Conservation (phyloP, 2,113 vertebrate species). For the Gallinago undulata region DNA sequence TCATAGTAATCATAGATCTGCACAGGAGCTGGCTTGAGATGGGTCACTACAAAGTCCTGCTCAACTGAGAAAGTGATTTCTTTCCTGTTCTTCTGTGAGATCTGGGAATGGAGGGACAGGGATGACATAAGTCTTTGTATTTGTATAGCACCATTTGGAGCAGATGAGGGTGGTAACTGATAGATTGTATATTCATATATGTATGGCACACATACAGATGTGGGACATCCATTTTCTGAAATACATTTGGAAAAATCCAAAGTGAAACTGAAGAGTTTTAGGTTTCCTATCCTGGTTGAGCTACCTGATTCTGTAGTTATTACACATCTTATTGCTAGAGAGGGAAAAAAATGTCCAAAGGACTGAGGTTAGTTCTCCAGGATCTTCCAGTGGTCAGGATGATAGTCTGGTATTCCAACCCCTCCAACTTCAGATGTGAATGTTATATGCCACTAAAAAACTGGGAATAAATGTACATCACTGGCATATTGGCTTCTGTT, state of each 20-base stretch:
- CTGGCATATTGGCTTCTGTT: neutral
- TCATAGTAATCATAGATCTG: constrained; percentile 85
- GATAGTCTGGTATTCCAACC: neutral
- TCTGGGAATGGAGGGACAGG: neutral
- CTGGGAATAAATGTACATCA: neutral
- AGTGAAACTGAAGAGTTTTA: neutral
- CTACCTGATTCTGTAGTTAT: neutral
- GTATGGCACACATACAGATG: neutral
- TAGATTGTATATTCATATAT: neutral
- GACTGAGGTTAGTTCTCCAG: neutral
- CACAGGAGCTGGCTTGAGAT: constrained; percentile 77
- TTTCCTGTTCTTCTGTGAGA: neutral
- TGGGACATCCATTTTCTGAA: neutral
- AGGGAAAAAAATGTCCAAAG: neutral
- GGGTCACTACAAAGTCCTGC: constrained; percentile 70
- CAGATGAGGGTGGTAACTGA: neutral
- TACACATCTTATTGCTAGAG: neutral
- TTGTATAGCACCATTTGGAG: neutral
- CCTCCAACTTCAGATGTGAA: neutral
- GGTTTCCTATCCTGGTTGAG: neutral
- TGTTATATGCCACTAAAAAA: neutral
- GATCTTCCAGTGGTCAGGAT: neutral
- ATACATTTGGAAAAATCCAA: neutral
- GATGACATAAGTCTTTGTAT: neutral
- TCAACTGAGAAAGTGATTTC: constrained; percentile 63